phyloP scores from a whole-genome alignment of 2,797 vertebrate genomes.

The Nannoperca obscura region DNA sequence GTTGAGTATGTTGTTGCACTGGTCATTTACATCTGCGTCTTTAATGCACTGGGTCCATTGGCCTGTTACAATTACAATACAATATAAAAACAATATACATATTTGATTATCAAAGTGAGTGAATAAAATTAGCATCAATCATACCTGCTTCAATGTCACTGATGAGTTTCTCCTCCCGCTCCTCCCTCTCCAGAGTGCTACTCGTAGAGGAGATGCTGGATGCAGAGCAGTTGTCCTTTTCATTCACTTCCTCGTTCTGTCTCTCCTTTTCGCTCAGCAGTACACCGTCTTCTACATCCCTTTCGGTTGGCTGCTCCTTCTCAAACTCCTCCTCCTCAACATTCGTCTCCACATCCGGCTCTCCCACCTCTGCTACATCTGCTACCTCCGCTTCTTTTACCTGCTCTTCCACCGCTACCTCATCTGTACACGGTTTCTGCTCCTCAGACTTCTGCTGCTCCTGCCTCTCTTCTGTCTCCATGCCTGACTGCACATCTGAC shows the following conservation, averaged over 20 bases:
- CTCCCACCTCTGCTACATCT: slow-evolving; percentile 54
- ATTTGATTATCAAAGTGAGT: not conserved
- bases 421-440: slow-evolving; percentile 37
- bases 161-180: slow-evolving; percentile 91
- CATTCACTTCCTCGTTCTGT: slow-evolving; percentile 97
- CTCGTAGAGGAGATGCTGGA: slow-evolving; percentile 98
- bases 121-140: not conserved
- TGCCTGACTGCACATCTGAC: slow-evolving; percentile 44
- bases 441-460: slow-evolving; percentile 51
- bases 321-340: slow-evolving; percentile 82
- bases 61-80: slow-evolving; percentile 80
- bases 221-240: slow-evolving; percentile 98
- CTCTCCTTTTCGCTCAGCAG: slow-evolving; percentile 97
- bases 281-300: slow-evolving; percentile 88
- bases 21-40: slow-evolving; percentile 89
- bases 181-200: slow-evolving; percentile 97
- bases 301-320: slow-evolving; percentile 85
- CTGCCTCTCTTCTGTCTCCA: slow-evolving; percentile 43
- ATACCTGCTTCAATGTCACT: slow-evolving; percentile 90
- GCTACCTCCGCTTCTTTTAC: slow-evolving; percentile 38
- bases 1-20: slow-evolving; percentile 92
- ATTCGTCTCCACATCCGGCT: slow-evolving; percentile 72
- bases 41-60: slow-evolving; percentile 88
- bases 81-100: not conserved
- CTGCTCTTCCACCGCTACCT: slow-evolving; percentile 50